These are phyloP conservation scores for Drosophila sucinea DNA, from an alignment of 1,140 invertebrate species.

Conservation along the genomic window DNA sequence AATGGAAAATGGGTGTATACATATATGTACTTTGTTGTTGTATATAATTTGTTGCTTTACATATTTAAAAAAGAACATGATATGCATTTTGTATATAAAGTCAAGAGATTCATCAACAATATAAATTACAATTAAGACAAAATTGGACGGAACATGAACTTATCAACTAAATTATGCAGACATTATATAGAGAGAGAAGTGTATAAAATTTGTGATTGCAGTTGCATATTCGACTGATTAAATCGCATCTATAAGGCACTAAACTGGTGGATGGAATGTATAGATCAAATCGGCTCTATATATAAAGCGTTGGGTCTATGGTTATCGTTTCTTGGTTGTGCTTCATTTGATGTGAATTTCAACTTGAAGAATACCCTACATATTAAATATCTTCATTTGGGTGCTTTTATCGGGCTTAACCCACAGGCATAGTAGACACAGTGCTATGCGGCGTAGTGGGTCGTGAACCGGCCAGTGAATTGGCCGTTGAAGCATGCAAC, in stretches of 20 bases:
- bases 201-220: slow-evolving; percentile 49
- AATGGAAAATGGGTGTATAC: slow-evolving; percentile 9
- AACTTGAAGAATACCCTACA: slow-evolving; percentile 14
- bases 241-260: slow-evolving; percentile 59
- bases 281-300: slow-evolving; percentile 4
- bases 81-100: slow-evolving; percentile 42
- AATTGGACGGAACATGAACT: slow-evolving; percentile 60
- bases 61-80: slow-evolving; percentile 53
- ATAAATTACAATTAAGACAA: slow-evolving; percentile 25
- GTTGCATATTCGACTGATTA: slow-evolving; percentile 2
- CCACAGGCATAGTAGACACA: slow-evolving; percentile 91
- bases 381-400: not conserved
- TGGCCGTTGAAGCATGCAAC: slow-evolving; percentile 91
- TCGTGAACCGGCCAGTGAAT: slow-evolving; percentile 92
- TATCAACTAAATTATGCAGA: slow-evolving; percentile 54
- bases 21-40: not conserved
- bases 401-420: slow-evolving; percentile 32
- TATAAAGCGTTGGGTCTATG: slow-evolving; percentile 4
- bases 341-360: slow-evolving; percentile 39
- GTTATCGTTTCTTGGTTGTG: slow-evolving; percentile 13
- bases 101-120: slow-evolving; percentile 46
- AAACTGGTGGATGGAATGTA: slow-evolving; percentile 60
- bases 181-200: slow-evolving; percentile 16
- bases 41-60: slow-evolving; percentile 29
- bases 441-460: slow-evolving; percentile 94